Conservation (phyloP, 2,113 vertebrate genomes). For the Alexandromys fortis region DNA sequence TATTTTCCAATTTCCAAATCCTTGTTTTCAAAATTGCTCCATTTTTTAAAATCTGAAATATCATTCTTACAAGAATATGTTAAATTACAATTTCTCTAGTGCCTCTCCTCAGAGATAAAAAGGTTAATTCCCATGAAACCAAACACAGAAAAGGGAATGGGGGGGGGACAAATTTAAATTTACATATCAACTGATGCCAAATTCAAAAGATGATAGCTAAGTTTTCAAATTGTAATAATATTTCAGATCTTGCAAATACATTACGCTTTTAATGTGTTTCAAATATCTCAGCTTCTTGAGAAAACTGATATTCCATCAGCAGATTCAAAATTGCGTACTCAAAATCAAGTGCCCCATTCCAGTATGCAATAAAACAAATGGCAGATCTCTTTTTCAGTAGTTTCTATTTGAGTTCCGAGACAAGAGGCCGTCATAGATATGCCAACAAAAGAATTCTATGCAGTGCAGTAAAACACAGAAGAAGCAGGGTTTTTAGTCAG, state of each 20-base stretch:
- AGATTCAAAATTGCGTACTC: conserved; percentile 30
- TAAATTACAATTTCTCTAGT: background rate
- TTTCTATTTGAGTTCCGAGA: conserved; percentile 59
- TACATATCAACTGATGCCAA: background rate
- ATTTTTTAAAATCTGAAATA: conserved; percentile 15
- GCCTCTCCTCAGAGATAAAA: background rate
- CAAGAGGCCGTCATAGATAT: background rate
- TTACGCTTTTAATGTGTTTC: background rate
- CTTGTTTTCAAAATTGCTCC: background rate
- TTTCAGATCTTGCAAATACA: background rate
- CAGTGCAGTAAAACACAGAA: background rate
- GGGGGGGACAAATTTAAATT: background rate
- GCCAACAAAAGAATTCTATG: conserved; percentile 54
- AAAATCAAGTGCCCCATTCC: background rate
- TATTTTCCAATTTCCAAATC: background rate
- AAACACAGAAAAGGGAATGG: background rate
- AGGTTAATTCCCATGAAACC: background rate
- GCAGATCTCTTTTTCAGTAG: background rate
- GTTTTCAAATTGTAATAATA: background rate
- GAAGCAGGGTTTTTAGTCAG: background rate
- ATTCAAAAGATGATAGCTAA: conserved; percentile 4
- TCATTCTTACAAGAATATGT: background rate
- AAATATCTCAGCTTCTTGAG: conserved; percentile 46
- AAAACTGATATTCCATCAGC: conserved; percentile 42
- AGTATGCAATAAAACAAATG: conserved; percentile 40